phyloP scores from a whole-genome alignment of 92 coral and sea anemone genomes.

The Plumapathes pennacea region DNA sequence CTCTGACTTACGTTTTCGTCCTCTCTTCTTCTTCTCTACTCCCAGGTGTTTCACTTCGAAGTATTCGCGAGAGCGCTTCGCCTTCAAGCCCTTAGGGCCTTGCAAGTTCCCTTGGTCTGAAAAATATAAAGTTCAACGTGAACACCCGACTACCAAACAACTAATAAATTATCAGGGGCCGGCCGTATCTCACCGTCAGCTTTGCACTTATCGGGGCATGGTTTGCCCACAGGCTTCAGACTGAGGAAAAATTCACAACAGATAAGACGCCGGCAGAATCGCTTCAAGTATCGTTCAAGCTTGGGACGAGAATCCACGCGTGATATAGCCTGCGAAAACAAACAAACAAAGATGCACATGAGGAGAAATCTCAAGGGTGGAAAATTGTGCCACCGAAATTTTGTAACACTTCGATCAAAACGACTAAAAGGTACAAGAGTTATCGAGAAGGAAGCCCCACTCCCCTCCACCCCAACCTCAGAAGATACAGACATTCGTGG shows the following conservation, averaged over 20 bases:
- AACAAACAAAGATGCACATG: too few relatives aligned
- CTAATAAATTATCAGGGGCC: background rate
- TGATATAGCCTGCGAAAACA: constrained; percentile 79
- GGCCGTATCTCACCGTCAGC: constrained; percentile 79
- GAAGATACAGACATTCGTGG: too few relatives aligned
- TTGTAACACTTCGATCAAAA: too few relatives aligned
- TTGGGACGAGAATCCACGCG: constrained; percentile 98
- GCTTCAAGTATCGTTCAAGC: constrained; percentile 91
- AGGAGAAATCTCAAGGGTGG: too few relatives aligned
- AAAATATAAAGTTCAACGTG: constrained; percentile 5
- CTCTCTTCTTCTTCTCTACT: constrained; percentile 93
- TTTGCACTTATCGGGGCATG: constrained; percentile 98
- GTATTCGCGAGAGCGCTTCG: constrained; percentile 97
- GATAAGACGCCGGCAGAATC: constrained; percentile 94
- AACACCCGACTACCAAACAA: background rate
- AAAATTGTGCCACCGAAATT: too few relatives aligned
- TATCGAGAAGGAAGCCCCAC: too few relatives aligned
- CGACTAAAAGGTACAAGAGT: too few relatives aligned
- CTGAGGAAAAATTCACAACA: constrained; percentile 97
- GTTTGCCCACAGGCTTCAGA: constrained; percentile 87
- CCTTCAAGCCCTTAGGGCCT: constrained; percentile 97
- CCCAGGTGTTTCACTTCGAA: constrained; percentile 98
- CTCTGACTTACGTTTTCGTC: constrained; percentile 87
- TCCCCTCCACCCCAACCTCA: too few relatives aligned
- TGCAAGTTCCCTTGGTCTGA: constrained; percentile 95